These are phyloP conservation scores for Ataeniobius toweri DNA, from an alignment of 2,797 vertebrate species.

Conservation along the genomic window DNA sequence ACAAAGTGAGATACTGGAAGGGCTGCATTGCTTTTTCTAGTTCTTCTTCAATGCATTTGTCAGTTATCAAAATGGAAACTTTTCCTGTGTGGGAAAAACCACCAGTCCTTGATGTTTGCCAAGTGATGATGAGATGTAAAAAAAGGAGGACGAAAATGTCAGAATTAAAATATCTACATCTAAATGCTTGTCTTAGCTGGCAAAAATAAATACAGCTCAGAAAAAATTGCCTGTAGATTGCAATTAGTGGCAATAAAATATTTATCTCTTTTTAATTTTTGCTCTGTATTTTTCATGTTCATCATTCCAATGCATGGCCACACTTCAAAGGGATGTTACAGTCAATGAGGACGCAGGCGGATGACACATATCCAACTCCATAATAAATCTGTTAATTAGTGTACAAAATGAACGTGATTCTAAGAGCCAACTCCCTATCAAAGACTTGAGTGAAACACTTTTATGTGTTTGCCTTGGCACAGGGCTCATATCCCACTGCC, in stretches of 20 bases:
- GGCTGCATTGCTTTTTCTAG: not conserved
- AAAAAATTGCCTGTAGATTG: constrained; percentile 46
- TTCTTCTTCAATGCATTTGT: constrained; percentile 22
- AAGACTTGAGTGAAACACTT: constrained; percentile 67
- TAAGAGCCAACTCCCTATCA: constrained; percentile 61
- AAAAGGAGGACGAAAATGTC: constrained; percentile 59
- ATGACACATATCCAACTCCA: constrained; percentile 45
- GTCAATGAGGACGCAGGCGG: constrained; percentile 37
- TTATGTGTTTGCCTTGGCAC: constrained; percentile 72
- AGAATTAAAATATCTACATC: constrained; percentile 63
- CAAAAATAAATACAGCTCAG: constrained; percentile 40
- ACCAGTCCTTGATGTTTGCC: constrained; percentile 57
- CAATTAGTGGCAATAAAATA: constrained; percentile 61
- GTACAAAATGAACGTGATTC: constrained; percentile 57
- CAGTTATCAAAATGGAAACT: constrained; percentile 42
- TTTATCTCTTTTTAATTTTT: constrained; percentile 59
- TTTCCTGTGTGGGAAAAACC: constrained; percentile 25
- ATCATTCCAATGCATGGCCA: constrained; percentile 29
- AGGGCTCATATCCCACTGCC: constrained; percentile 47
- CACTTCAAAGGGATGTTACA: constrained; percentile 53
- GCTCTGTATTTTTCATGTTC: constrained; percentile 50
- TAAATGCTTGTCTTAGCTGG: constrained; percentile 31
- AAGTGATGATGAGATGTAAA: constrained; percentile 45
- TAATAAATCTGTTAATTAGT: constrained; percentile 69
- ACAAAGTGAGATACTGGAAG: constrained; percentile 16